Evolutionary conservation across 1,140 invertebrate genomes (phyloP).

Genomic region (Schmidtea mediterranea): DNA sequence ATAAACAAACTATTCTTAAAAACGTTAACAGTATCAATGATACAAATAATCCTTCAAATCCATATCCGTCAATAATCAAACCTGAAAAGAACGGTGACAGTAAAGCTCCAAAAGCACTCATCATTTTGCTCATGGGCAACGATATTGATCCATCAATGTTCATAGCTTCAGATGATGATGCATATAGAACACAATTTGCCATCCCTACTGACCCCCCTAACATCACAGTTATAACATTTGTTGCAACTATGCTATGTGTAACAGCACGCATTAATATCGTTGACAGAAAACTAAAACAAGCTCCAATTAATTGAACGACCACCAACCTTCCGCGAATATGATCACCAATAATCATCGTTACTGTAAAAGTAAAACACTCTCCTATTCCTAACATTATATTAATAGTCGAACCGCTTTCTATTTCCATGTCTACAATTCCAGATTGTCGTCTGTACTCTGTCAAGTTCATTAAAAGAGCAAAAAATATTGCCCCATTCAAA

Average conservation of each 20-base stretch:
- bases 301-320: neutral
- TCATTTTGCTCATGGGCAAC: constrained; percentile 1
- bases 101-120: neutral
- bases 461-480: constrained; percentile 3
- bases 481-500: neutral
- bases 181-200: neutral
- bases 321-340: neutral
- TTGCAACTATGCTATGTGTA: neutral
- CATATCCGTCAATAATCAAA: neutral
- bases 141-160: neutral
- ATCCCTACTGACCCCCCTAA: neutral
- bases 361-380: neutral
- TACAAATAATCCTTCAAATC: neutral
- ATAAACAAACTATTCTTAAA: too few relatives aligned
- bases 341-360: neutral
- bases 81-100: neutral
- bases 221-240: neutral
- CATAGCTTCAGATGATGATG: neutral
- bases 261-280: neutral
- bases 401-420: neutral
- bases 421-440: neutral
- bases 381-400: too few relatives aligned
- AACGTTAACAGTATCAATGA: too few relatives aligned
- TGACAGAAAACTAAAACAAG: neutral
- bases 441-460: neutral